Base-by-base conservation (phyloP, 2,888 invertebrate genomes). In the Heteromurus nitidus region DNA sequence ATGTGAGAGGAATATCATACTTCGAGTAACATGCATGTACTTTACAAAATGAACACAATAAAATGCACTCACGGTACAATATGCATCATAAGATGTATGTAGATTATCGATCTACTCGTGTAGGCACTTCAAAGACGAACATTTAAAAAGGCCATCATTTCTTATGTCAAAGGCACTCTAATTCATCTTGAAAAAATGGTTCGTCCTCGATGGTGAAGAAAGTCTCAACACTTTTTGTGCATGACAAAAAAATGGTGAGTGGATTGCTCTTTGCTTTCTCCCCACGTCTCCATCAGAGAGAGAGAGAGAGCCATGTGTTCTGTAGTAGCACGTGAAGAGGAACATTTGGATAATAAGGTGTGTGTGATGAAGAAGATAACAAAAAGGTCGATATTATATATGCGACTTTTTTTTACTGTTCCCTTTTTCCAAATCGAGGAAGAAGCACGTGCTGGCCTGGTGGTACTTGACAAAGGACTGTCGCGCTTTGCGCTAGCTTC, bases 91-190 rank as follows among this genome's bases (percentile, higher is more conserved):
- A n/a, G n/a, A n/a, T n/a, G n/a, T n/a, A n/a, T n/a, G n/a, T n/a
- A n/a, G n/a, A n/a, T n/a, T n/a, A n/a, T n/a, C 44, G n/a, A 44
- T 44, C 13, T 44, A 44, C 13, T 44, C 44, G 13, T 44, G 44
- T 44, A 44, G 44, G 9, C n/a, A 44, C 44, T 44, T 44, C 16
- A 44, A 44, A 44, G 44, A n/a, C 13, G n/a, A 50, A 20, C 20
- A 50, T 50, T 50, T 50, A 50, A 50, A 50, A 20, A 50, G n/a
- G 20, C 50, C 50, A 50, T 44, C 44, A 44, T 44, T 44, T 44
- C 44, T 44, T 44, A 44, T 44, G n/a, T n/a, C n/a, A n/a, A n/a
- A n/a, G 44, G 44, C n/a, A 44, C 44, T 44, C 44, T 44, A 44
- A 44, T 44, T 44, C n/a, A 44, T 50, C 50, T 36, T 58, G 26